Percentiles rank a stretch among this genome's conserved stretches.
Evolutionary conservation across 2,113 vertebrate genomes (phyloP).

Genomic region (Lamprologus callipterus): DNA sequence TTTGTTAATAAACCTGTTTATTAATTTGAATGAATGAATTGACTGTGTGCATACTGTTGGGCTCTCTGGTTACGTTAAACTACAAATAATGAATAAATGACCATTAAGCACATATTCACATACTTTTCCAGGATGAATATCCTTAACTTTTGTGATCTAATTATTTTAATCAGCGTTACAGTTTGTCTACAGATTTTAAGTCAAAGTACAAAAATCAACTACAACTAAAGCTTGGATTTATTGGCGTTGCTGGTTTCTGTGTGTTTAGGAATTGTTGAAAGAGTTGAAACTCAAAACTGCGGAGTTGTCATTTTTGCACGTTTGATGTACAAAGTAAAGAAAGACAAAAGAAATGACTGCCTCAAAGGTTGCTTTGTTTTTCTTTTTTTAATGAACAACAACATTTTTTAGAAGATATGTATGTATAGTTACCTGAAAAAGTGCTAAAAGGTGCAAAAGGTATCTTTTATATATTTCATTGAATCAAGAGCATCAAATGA

Average conservation of each 20-base stretch:
- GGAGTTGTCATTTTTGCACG: neutral
- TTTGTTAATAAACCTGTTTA: neutral
- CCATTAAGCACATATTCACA: neutral
- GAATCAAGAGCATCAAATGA: neutral
- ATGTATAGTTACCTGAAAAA: neutral
- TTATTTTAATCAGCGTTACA: neutral
- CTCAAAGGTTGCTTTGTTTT: neutral
- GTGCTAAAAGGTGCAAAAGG: neutral
- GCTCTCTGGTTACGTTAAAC: neutral
- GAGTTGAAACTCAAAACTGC: neutral
- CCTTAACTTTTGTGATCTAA: neutral
- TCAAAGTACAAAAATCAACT: neutral
- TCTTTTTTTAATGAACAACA: neutral
- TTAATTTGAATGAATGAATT: neutral
- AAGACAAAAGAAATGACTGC: neutral
- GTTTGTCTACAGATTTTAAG: neutral
- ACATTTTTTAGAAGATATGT: neutral
- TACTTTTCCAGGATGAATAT: neutral
- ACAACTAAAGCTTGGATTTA: neutral
- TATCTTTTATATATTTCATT: neutral
- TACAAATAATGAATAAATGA: neutral
- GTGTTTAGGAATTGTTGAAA: neutral
- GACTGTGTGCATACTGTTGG: neutral
- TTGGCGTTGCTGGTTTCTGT: neutral
- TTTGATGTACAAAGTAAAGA: neutral